Evolutionary conservation across 1,140 invertebrate species (phyloP), one percentile per base, ranked within the genome.

Genomic region (Parasteatoda tepidariorum): DNA sequence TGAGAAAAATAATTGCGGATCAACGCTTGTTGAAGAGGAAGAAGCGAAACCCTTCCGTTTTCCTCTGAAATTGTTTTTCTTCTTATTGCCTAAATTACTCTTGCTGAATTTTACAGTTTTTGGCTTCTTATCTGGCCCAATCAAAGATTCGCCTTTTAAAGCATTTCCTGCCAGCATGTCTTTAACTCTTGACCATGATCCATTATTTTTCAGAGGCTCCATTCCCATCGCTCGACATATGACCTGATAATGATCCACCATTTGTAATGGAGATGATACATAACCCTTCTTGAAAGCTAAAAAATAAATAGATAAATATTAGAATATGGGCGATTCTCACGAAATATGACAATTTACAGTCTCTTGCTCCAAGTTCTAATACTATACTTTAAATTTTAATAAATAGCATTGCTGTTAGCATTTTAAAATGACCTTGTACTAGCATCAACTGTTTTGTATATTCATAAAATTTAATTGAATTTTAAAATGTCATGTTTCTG

Each of bases 121-220:
- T 9, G 68, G 38, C 30, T 83, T 83, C 26, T 74, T 83, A 30
- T 83, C 81, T 11, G 68, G 81, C 3, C 81, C 81, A 22, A 83
- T 57, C 7, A 62, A 70, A 18, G 26, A 62, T 66, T 83, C 81
- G 0, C 59, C 5, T 24, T 18, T 73, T 11, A 83, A 5, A 22
- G 81, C 81, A 66, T 83, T 83, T 15, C 81, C 81, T 7, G 54
- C 88, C 85, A 90, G 88, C 30, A 90, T 59, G 24, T 76, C 48
- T 13, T 59, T 18, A 13, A 66, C 41, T 55, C 68, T 30, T 9
- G 28, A 1, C 74, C 76, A 84, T 0, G 74, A 81, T 13, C 86
- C 86, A 73, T 86, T 85, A 54, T 86, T 86, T 7, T 64, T 22
- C 13, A 75, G 26, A 11, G 85, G 78, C 55, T 79, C 71, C 48